These are phyloP conservation scores for Callospermophilus lateralis DNA, from an alignment of 2,113 vertebrate genomes.

Conservation along the genomic window DNA sequence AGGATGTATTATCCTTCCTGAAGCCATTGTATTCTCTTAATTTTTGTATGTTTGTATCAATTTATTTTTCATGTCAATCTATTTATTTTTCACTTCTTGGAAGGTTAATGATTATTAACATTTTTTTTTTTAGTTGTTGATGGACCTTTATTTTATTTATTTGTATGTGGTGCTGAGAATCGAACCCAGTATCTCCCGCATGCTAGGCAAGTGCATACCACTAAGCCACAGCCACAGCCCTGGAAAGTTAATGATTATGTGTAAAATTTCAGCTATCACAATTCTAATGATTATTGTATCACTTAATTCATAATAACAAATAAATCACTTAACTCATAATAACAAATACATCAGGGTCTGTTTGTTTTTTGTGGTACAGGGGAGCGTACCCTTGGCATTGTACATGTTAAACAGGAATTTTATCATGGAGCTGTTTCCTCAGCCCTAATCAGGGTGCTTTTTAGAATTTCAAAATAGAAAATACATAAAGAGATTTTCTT, in stretches of 20 bases:
- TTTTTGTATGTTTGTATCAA: neutral
- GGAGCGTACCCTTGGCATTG: neutral
- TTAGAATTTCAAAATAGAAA: conserved; percentile 33
- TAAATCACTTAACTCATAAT: neutral
- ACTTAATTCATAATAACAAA: neutral
- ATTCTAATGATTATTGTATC: neutral
- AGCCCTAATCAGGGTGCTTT: neutral
- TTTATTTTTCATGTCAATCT: neutral
- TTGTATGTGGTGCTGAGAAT: no score
- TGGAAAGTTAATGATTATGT: neutral
- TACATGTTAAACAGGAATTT: neutral
- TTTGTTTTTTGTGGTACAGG: neutral
- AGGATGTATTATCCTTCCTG: neutral
- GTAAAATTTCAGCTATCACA: neutral
- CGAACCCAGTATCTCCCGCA: no score
- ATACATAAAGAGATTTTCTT: neutral
- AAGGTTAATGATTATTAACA: neutral
- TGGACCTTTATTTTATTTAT: no score
- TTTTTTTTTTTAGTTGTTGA: no score
- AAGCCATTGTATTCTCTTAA: conserved; percentile 9
- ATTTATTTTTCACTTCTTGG: neutral
- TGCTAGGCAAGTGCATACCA: no score
- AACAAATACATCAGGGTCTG: neutral
- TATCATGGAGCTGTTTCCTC: neutral
- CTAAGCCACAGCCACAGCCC: no score